Percentiles rank a stretch among this genome's conserved stretches.
phyloP scores from a whole-genome alignment of 2,797 vertebrate species.

The Falco peregrinus region DNA sequence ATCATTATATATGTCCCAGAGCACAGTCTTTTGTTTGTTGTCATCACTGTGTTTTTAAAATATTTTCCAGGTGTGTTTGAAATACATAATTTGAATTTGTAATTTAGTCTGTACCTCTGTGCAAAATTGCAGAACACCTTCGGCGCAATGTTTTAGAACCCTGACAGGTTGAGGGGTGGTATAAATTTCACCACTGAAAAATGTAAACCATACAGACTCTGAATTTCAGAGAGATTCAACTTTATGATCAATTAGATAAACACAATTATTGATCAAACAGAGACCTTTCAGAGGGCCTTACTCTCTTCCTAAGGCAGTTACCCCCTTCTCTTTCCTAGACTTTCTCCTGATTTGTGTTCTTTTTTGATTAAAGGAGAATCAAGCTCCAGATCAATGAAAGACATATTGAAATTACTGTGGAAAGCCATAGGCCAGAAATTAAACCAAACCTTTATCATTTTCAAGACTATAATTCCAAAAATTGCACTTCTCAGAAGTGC shows the following conservation, averaged over 20 bases:
- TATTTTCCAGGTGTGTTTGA: neutral
- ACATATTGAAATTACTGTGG: neutral
- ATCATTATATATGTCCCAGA: neutral
- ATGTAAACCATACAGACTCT: neutral
- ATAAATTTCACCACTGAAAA: neutral
- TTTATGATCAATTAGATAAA: neutral
- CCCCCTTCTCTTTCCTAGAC: neutral
- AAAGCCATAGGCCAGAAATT: neutral
- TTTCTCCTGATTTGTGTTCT: neutral
- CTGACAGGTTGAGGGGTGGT: neutral
- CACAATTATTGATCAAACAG: neutral
- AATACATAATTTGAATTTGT: neutral
- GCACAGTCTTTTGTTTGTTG: neutral
- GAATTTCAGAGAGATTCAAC: neutral
- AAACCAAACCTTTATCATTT: neutral
- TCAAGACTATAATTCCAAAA: neutral
- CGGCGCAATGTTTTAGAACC: neutral
- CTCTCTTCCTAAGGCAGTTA: neutral
- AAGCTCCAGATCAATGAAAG: neutral
- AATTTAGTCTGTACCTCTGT: neutral
- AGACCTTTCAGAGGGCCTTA: neutral
- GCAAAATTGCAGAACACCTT: neutral
- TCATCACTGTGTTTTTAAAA: neutral
- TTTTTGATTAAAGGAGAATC: neutral
- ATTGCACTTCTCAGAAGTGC: neutral